Evolutionary conservation across 2,113 vertebrate genomes (phyloP).

Genomic region (Anser cygnoides): DNA sequence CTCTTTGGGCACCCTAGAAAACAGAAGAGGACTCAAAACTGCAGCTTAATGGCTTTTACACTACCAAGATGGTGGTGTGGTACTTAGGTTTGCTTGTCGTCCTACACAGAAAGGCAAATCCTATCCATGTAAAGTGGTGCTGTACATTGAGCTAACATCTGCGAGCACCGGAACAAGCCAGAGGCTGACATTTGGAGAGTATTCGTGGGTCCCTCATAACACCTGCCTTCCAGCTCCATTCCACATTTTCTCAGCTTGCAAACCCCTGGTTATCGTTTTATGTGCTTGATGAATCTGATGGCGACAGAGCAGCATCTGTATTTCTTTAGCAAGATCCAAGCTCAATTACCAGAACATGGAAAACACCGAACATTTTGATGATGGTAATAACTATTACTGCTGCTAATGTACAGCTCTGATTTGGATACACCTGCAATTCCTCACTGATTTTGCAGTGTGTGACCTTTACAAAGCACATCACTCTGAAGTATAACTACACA

Average conservation of each 20-base stretch:
- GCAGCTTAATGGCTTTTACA: not conserved
- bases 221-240: not conserved
- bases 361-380: not conserved
- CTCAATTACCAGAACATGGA: not conserved
- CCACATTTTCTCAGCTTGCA: not conserved
- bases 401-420: not conserved
- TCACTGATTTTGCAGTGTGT: not conserved
- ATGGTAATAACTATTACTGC: not conserved
- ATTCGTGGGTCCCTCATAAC: not conserved
- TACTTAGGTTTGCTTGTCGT: not conserved
- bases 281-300: not conserved
- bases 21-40: not conserved
- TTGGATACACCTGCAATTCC: not conserved
- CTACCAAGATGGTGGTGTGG: not conserved
- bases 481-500: not conserved
- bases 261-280: not conserved
- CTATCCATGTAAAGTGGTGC: not conserved
- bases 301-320: not conserved
- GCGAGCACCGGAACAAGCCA: not conserved
- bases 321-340: not conserved
- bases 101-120: not conserved
- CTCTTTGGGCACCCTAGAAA: not conserved
- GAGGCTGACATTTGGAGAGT: not conserved
- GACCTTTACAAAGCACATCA: not conserved
- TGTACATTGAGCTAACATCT: not conserved